A percentile compares a stretch with the other conserved stretches of the same genome.
Evolutionary conservation across 1,140 invertebrate genomes (phyloP).

Genomic region (Orussus abietinus): DNA sequence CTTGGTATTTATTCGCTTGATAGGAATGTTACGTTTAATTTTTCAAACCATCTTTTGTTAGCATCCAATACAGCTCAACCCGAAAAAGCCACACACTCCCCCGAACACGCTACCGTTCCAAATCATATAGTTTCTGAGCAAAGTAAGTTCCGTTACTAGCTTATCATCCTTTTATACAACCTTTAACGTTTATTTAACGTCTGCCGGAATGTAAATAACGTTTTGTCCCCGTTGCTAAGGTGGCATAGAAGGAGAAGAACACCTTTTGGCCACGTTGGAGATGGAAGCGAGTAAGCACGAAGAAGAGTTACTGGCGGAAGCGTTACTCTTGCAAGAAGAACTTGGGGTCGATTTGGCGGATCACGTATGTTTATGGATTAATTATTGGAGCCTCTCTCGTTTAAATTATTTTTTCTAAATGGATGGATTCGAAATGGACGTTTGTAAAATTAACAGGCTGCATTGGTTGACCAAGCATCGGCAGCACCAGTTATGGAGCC

Average conservation of each 20-base stretch:
- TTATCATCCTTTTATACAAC: neutral
- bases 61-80: slow-evolving; percentile 21
- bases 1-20: slow-evolving; percentile 7
- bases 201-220: too few relatives aligned
- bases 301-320: slow-evolving; percentile 49
- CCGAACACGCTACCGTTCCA: slow-evolving; percentile 22
- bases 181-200: neutral
- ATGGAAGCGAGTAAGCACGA: slow-evolving; percentile 49
- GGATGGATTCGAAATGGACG: neutral
- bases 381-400: too few relatives aligned
- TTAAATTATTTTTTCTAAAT: too few relatives aligned
- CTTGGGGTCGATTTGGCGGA: slow-evolving; percentile 46
- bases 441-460: too few relatives aligned
- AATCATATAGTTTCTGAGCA: slow-evolving; percentile 29
- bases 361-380: slow-evolving; percentile 31
- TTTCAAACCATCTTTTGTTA: slow-evolving; percentile 24
- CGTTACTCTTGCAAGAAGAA: slow-evolving; percentile 50
- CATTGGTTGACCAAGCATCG: slow-evolving; percentile 23
- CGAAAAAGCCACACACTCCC: slow-evolving; percentile 18
- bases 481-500: slow-evolving; percentile 24
- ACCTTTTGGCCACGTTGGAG: slow-evolving; percentile 45
- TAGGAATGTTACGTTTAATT: slow-evolving; percentile 3
- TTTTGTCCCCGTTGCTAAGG: too few relatives aligned
- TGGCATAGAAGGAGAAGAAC: slow-evolving; percentile 46
- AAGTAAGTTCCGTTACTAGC: slow-evolving; percentile 27